Percentiles rank a stretch among this genome's conserved stretches.
phyloP scores from a whole-genome alignment of 2,888 invertebrate genomes.

The Pristionchus japonicus region DNA sequence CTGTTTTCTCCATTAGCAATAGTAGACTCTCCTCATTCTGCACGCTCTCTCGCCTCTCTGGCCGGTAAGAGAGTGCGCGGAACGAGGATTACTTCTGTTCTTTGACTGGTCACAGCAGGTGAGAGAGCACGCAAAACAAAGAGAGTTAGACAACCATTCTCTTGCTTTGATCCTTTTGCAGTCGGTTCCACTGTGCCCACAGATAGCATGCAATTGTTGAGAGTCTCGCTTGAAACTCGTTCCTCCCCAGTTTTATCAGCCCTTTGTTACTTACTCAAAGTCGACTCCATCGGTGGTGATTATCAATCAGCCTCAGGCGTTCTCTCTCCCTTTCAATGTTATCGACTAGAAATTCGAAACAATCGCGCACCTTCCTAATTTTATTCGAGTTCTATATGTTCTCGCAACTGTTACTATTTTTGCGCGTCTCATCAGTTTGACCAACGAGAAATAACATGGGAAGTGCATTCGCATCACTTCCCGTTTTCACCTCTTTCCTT shows the following conservation, averaged over 20 bases:
- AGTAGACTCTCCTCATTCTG: too few species aligned
- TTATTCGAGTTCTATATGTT: too few species aligned
- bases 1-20: neutral
- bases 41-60: too few species aligned
- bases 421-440: neutral
- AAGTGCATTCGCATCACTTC: neutral
- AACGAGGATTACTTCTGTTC: too few species aligned
- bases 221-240: neutral
- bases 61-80: too few species aligned
- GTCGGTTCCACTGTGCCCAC: neutral
- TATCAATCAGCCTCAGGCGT: neutral
- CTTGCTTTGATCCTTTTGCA: neutral
- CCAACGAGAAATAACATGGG: neutral
- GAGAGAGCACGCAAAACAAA: neutral
- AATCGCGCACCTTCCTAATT: neutral
- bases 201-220: too few species aligned
- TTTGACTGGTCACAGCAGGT: too few species aligned
- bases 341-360: too few species aligned
- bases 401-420: too few species aligned
- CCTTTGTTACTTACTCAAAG: neutral
- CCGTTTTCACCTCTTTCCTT: neutral
- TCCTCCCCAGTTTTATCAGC: neutral
- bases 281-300: too few species aligned
- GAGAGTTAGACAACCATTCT: neutral
- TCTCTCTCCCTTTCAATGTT: neutral